A percentile compares a stretch with the other conserved stretches of the same genome.
Conservation (phyloP, 1,140 invertebrate species). For the Lepidurus apus region DNA sequence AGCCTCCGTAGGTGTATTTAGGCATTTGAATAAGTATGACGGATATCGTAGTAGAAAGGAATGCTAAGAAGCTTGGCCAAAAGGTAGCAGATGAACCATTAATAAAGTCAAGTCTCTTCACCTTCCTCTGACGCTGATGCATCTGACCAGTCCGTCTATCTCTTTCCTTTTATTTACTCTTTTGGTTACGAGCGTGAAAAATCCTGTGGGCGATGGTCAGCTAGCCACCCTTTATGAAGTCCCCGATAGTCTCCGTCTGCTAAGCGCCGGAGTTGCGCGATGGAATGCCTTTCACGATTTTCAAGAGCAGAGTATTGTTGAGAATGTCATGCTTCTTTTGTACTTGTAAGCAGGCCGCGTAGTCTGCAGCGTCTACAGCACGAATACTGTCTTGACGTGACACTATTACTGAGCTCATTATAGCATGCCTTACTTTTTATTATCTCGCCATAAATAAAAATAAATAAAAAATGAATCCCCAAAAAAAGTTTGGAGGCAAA, state of each 20-base stretch:
- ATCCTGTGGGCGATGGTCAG: neutral
- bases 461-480: neutral
- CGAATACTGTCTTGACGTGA: neutral
- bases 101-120: neutral
- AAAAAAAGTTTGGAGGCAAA: neutral
- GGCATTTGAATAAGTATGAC: neutral
- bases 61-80: neutral
- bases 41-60: neutral
- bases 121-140: neutral
- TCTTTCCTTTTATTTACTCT: neutral
- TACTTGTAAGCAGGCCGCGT: neutral
- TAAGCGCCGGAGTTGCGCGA: too few species aligned
- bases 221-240: too few species aligned
- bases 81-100: neutral
- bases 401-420: neutral
- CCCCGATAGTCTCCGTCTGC: too few species aligned
- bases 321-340: neutral
- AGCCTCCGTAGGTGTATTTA: neutral
- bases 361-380: neutral
- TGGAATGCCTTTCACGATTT: too few species aligned
- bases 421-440: too few species aligned
- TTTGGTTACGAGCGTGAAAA: neutral
- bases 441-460: too few species aligned
- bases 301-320: neutral
- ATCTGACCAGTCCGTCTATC: neutral